Conservation (phyloP, 2,113 vertebrate species). For the Elephas maximus region DNA sequence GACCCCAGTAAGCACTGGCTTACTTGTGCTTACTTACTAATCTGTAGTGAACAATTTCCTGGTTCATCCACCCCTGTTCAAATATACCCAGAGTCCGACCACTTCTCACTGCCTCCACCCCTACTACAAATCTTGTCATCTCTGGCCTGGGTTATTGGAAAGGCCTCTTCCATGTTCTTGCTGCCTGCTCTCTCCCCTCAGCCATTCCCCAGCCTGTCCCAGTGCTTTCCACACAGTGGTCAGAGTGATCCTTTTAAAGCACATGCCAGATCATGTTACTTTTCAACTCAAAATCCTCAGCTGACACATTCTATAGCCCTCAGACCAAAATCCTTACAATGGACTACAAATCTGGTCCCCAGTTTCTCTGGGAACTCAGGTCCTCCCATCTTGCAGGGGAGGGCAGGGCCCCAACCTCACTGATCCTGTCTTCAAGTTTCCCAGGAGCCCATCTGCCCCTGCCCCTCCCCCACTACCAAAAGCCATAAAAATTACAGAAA, state of each 20-base stretch:
- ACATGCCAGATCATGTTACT: neutral
- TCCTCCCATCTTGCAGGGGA: neutral
- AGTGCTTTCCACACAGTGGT: neutral
- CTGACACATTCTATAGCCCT: neutral
- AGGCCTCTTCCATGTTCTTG: neutral
- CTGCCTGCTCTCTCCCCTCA: neutral
- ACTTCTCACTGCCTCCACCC: neutral
- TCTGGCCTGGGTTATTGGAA: neutral
- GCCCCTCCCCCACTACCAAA: neutral
- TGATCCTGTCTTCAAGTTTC: neutral
- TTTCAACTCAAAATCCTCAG: neutral
- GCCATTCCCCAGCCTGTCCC: neutral
- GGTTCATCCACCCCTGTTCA: too few species aligned
- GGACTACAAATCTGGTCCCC: neutral
- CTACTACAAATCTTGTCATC: neutral
- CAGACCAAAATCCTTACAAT: neutral
- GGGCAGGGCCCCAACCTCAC: neutral
- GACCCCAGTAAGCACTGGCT: too few species aligned
- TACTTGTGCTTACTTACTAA: too few species aligned
- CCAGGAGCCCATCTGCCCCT: neutral
- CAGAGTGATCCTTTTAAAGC: neutral
- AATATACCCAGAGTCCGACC: neutral
- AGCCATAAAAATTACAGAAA: neutral
- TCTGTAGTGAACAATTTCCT: too few species aligned
- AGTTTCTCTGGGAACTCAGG: neutral